Conservation (phyloP, 2,797 vertebrate genomes). For the Aselliscus stoliczkanus region DNA sequence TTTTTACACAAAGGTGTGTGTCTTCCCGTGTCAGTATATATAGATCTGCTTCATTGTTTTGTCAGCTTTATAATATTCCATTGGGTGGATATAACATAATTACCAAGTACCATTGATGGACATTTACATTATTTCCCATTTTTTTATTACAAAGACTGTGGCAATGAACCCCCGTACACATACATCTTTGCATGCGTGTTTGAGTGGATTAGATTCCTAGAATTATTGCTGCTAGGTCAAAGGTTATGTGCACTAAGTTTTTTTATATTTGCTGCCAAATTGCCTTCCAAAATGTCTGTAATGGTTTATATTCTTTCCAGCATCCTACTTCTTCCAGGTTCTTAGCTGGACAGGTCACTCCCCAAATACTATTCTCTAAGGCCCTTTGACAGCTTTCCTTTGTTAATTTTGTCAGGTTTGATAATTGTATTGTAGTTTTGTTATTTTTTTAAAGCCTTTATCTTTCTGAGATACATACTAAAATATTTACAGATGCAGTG, state of each 20-base stretch:
- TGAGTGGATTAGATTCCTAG: not conserved
- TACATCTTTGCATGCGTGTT: not conserved
- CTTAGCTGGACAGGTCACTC: not conserved
- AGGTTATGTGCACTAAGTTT: not conserved
- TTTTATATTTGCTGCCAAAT: conserved; percentile 30
- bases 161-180: not conserved
- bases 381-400: conserved; percentile 17
- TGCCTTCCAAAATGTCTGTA: conserved; percentile 19
- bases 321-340: not conserved
- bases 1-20: not conserved
- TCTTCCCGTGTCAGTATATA: not conserved
- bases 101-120: not conserved
- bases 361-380: not conserved
- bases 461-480: conserved; percentile 1
- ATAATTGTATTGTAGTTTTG: not conserved
- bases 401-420: not conserved
- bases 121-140: not conserved
- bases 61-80: not conserved
- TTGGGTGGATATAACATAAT: not conserved
- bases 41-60: conserved; percentile 21
- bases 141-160: not conserved
- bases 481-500: conserved; percentile 42
- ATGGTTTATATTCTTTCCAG: not conserved
- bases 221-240: conserved; percentile 24
- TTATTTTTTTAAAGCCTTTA: conserved; percentile 4